phyloP scores from a whole-genome alignment of 1,140 invertebrate genomes.

The Pantala flavescens region DNA sequence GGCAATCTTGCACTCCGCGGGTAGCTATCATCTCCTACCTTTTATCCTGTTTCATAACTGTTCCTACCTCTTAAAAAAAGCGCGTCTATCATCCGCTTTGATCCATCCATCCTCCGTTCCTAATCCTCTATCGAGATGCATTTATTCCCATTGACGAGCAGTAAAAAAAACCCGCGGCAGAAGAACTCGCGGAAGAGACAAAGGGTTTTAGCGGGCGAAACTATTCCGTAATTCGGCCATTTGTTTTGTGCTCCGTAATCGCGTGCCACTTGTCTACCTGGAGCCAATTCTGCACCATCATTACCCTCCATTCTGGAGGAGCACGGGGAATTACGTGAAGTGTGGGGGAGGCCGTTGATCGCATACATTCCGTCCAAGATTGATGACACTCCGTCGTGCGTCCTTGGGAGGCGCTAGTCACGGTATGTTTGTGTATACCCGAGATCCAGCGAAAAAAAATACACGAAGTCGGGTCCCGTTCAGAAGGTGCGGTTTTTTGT shows the following conservation, averaged over 20 bases:
- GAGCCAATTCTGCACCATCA: background rate
- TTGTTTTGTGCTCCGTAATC: background rate
- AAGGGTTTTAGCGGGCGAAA: too few species aligned
- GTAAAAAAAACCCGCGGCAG: too few species aligned
- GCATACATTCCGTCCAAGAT: background rate
- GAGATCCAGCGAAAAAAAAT: background rate
- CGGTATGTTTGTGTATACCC: background rate
- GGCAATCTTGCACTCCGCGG: too few species aligned
- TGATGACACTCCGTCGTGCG: background rate
- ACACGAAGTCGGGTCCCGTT: background rate
- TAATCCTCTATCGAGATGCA: too few species aligned
- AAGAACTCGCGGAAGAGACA: too few species aligned
- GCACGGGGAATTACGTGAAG: background rate
- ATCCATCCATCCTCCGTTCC: too few species aligned
- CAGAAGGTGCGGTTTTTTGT: background rate
- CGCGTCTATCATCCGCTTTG: too few species aligned
- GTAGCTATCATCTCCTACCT: too few species aligned
- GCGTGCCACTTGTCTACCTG: background rate
- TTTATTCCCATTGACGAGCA: too few species aligned
- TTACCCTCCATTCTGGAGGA: background rate
- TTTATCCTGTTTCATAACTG: too few species aligned
- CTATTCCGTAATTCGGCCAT: background rate
- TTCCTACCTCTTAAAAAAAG: too few species aligned
- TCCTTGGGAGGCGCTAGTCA: background rate
- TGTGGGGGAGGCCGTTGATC: background rate